Evolutionary conservation across 2,888 invertebrate genomes (phyloP).

Genomic region (Pseudococcus longispinus): DNA sequence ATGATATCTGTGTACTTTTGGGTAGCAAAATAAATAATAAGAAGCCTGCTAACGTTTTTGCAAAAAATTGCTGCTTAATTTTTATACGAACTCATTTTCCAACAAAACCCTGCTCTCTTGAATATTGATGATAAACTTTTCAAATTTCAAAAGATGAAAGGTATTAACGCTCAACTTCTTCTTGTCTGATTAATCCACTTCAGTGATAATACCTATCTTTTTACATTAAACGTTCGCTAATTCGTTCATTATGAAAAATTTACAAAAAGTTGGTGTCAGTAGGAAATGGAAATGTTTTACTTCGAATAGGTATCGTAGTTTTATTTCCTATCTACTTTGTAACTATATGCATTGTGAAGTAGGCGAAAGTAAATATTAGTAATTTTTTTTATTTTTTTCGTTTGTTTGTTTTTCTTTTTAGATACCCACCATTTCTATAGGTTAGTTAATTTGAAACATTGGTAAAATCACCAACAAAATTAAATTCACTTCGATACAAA

Average conservation of each 20-base stretch:
- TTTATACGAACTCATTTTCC: neutral
- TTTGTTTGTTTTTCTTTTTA: neutral
- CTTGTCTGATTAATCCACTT: neutral
- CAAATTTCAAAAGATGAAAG: neutral
- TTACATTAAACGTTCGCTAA: neutral
- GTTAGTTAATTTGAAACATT: neutral
- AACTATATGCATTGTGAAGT: neutral
- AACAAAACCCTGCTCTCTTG: neutral
- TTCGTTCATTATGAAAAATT: neutral
- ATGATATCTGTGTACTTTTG: neutral
- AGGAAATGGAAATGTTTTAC: neutral
- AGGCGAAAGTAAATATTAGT: neutral
- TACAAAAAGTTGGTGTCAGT: neutral
- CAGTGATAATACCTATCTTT: neutral
- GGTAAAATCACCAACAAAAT: slow-evolving; percentile 23
- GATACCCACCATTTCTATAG: neutral
- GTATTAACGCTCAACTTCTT: neutral
- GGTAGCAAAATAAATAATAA: neutral
- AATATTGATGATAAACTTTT: slow-evolving; percentile 19
- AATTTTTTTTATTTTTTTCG: neutral
- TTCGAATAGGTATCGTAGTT: neutral
- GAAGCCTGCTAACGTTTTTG: neutral
- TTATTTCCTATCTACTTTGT: neutral
- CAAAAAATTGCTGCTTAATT: neutral
- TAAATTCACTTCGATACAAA: slow-evolving; percentile 36